phyloP scores from a whole-genome alignment of 2,888 invertebrate genomes.

The Crocallis elinguaria region DNA sequence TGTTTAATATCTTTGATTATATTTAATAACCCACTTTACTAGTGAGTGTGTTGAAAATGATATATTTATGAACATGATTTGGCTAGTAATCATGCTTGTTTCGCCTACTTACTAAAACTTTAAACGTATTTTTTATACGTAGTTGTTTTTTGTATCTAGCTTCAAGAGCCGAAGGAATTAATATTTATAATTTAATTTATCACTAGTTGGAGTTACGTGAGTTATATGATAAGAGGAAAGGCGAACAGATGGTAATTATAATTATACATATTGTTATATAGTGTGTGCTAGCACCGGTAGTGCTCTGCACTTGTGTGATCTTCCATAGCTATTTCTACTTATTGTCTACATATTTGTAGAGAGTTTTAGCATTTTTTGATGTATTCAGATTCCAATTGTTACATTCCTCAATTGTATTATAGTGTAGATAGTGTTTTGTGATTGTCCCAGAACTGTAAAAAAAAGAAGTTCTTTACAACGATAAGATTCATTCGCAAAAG shows the following conservation, averaged over 20 bases:
- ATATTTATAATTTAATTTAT: constrained; percentile 27
- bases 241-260: constrained; percentile 62
- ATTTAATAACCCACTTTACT: too few species aligned
- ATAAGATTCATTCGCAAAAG: too few species aligned
- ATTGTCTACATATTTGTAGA: not conserved
- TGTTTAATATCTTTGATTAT: too few species aligned
- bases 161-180: constrained; percentile 16
- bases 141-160: constrained; percentile 29
- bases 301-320: constrained; percentile 22
- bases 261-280: constrained; percentile 21
- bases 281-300: constrained; percentile 16
- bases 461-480: too few species aligned
- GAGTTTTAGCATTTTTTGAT: not conserved
- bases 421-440: constrained; percentile 2
- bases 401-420: constrained; percentile 20
- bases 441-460: constrained; percentile 14
- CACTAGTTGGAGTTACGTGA: constrained; percentile 66
- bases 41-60: too few species aligned
- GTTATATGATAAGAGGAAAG: constrained; percentile 55
- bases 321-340: constrained; percentile 22
- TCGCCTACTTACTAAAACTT: constrained; percentile 23
- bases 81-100: constrained; percentile 32
- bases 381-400: not conserved
- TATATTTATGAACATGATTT: not conserved
- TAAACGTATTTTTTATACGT: constrained; percentile 43